Evolutionary conservation across 2,797 vertebrate genomes (phyloP), one percentile per base, ranked within the genome.

Genomic region (Cyprinella venusta): DNA sequence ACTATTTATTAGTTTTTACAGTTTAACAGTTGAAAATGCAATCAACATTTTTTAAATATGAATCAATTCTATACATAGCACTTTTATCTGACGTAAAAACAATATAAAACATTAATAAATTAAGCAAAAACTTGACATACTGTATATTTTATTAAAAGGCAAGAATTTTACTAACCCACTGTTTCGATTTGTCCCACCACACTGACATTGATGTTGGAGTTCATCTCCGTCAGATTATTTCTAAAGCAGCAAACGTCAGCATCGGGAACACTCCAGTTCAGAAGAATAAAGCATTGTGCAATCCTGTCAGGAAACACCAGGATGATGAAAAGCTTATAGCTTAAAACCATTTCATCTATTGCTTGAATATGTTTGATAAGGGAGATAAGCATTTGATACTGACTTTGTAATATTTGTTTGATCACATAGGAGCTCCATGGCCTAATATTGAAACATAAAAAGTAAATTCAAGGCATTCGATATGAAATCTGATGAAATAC

Each of bases 231-330:
- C 65, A 94, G 83, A 1, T 84, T 74, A 0, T 50, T 48, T 10
- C 90, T 88, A 65, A 95, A 89, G 69, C 92, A 94, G 61, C 94
- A 95, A 1, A 91, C 30, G 56, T 77, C 24, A 61, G 72, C 3
- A 7, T 81, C 52, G 0, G 5, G 40, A 21, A 76, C 79, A n/a
- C 8, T 87, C 78, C 94, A 82, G 10, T 12, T 19, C 82, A 95
- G 76, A 4, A 6, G 54, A 67, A 92, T 86, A 1, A 5, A 4
- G 36, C 94, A 95, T 4, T 1, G 79, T 6, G 86, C 90, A 0
- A 59, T 40, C 52, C 93, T 94, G 74, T 48, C 33, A 83, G 16
- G 78, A 75, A 33, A 65, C 33, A 77, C 10, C 8, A 24, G 36
- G 6, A 40, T n/a, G 36, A 52, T 30, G n/a, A 26, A 6, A 45